Evolutionary conservation across 2,113 vertebrate species (phyloP).

Genomic region (Acanthochromis polyacanthus): DNA sequence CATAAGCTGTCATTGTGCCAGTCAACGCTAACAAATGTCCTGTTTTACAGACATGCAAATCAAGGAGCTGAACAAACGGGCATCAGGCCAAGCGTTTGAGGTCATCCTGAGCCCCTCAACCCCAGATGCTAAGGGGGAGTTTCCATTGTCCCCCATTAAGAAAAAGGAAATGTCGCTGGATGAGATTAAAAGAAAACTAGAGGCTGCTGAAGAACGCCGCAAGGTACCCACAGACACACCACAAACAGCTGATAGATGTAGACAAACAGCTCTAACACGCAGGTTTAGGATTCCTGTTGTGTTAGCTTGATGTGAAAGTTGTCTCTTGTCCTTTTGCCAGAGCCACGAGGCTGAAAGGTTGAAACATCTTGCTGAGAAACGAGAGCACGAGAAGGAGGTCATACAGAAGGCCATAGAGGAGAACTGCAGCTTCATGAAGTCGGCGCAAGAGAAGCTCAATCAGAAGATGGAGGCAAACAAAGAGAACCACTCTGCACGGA

Average conservation of each 20-base stretch:
- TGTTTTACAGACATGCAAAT: slow-evolving; percentile 90
- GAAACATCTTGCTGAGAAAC: slow-evolving; percentile 94
- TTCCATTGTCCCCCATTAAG: slow-evolving; percentile 91
- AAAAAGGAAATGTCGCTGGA: slow-evolving; percentile 95
- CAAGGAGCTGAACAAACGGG: slow-evolving; percentile 95
- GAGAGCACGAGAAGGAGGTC: slow-evolving; percentile 97
- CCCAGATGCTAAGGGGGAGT: slow-evolving; percentile 90
- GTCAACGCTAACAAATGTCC: neutral
- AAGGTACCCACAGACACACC: slow-evolving; percentile 85
- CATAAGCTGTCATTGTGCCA: neutral
- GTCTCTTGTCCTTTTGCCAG: slow-evolving; percentile 71
- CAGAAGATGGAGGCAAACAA: slow-evolving; percentile 98
- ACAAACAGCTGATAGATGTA: neutral
- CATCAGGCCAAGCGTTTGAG: slow-evolving; percentile 96
- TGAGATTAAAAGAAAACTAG: slow-evolving; percentile 95
- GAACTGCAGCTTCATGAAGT: slow-evolving; percentile 96
- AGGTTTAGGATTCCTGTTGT: neutral
- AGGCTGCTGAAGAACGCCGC: slow-evolving; percentile 95
- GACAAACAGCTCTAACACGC: neutral
- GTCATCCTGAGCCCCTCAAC: slow-evolving; percentile 92
- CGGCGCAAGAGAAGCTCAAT: slow-evolving; percentile 94
- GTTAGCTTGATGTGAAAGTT: neutral
- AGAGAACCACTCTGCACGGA: slow-evolving; percentile 93
- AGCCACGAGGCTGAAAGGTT: slow-evolving; percentile 93
- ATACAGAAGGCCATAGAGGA: slow-evolving; percentile 95